Evolutionary conservation across 2,113 vertebrate species (phyloP), one percentile per base, ranked within the genome.

Genomic region (Erythrocercus mccallii): DNA sequence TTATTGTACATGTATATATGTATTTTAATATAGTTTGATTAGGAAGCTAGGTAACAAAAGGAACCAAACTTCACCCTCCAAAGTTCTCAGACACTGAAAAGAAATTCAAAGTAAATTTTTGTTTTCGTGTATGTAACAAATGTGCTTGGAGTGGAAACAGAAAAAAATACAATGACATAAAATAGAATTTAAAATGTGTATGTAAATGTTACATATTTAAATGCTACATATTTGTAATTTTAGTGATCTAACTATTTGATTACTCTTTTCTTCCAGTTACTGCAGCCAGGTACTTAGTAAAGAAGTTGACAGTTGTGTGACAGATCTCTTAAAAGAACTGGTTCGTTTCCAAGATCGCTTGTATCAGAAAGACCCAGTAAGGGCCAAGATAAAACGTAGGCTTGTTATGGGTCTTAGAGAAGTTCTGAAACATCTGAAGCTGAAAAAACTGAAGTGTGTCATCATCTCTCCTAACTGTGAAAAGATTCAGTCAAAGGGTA

Each of bases 401-500:
- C 96, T 99, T 7, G 99, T 99, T 60, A 98, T 99, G 99, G 99
- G 99, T 37, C 98, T 99, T 70, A 95, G 99, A 86, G 99, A 99
- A 96, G 99, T 99, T 47, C 97, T 99, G 70, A 99, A 99, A 95
- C 99, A 99, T 83, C 98, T 99, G 89, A 99, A 98, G 90, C 99
- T 99, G 81, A 98, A 97, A 87, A 99, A 99, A 96, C 90, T 99
- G 82, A 99, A 99, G 82, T 99, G 99, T 88, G 97, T 99, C 82
- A 97, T 99, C 96, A 99, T 99, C 96, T 99, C 99, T 51, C 99
- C 99, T 61, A 99, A 99, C 98, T 99, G 99, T 92, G 99, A 99
- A 94, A 99, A 99, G 90, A 99, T 98, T 76, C 98, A 99, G 83
- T 98, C 99, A 33, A 99, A 99, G 98, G 99, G 99, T 99, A 97